Percentiles rank a stretch among this genome's conserved stretches.
Conservation (phyloP, 2,888 invertebrate species). For the Pyrrhosoma nymphula region DNA sequence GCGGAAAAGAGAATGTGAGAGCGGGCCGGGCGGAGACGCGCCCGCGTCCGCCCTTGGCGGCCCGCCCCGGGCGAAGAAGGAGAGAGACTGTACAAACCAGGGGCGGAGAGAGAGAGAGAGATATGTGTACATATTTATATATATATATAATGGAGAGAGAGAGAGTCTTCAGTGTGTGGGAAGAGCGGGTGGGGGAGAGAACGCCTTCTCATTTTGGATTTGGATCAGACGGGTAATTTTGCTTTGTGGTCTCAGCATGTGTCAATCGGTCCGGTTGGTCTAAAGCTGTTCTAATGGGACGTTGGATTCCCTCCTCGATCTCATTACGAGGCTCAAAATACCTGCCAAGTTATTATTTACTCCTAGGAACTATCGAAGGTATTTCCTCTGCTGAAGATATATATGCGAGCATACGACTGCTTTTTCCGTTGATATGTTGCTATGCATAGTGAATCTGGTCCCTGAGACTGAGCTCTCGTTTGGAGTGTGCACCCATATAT, state of each 20-base stretch:
- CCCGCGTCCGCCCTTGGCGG: background rate
- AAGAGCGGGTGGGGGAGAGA: background rate
- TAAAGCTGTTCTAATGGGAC: background rate
- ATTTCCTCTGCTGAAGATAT: background rate
- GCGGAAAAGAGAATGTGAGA: constrained; percentile 9
- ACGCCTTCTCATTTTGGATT: background rate
- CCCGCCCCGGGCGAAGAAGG: background rate
- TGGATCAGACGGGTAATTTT: background rate
- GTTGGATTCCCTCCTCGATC: no score
- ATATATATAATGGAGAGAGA: no score
- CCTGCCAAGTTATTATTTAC: background rate
- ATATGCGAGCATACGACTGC: background rate
- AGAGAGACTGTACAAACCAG: background rate
- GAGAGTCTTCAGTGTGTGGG: background rate
- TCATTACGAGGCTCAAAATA: no score
- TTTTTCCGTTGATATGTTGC: background rate
- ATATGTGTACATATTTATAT: no score
- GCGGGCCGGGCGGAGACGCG: background rate
- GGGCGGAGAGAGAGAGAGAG: background rate
- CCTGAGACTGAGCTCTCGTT: no score
- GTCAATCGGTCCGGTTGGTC: background rate
- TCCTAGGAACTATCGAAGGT: background rate
- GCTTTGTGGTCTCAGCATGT: background rate
- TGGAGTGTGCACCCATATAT: background rate
- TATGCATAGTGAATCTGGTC: background rate